A percentile compares a stretch with the other conserved stretches of the same genome.
Conservation (phyloP, 1,140 invertebrate species). For the Drosophila eugracilis region DNA sequence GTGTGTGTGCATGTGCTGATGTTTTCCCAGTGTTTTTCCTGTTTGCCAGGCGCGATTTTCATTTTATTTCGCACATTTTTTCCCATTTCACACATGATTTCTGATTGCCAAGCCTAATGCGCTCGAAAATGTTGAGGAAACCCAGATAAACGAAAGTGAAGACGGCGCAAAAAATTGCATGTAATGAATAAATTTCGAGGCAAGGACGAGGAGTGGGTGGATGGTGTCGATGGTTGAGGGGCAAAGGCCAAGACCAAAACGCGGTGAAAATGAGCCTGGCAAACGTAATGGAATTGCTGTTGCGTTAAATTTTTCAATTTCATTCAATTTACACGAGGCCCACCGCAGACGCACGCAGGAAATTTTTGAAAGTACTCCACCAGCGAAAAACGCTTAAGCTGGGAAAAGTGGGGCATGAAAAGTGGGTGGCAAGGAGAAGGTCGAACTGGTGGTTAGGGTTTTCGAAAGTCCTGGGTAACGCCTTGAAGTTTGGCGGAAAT, state of each 20-base stretch:
- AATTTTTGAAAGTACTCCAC: slow-evolving; percentile 65
- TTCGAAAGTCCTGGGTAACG: slow-evolving; percentile 18
- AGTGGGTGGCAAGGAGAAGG: neutral
- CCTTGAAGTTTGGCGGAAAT: slow-evolving; percentile 76
- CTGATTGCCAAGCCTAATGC: slow-evolving; percentile 82
- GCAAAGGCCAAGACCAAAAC: slow-evolving; percentile 50
- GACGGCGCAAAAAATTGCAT: slow-evolving; percentile 78
- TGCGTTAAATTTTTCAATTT: slow-evolving; percentile 83
- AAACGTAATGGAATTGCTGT: slow-evolving; percentile 82
- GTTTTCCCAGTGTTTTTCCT: slow-evolving; percentile 47
- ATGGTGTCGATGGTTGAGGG: neutral
- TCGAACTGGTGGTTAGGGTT: neutral
- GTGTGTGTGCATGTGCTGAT: slow-evolving; percentile 49
- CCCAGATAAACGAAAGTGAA: slow-evolving; percentile 81
- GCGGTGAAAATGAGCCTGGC: slow-evolving; percentile 76
- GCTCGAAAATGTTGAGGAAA: slow-evolving; percentile 57
- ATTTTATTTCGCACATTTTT: slow-evolving; percentile 73
- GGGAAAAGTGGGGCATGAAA: neutral
- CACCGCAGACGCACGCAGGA: slow-evolving; percentile 68
- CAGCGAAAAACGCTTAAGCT: slow-evolving; percentile 16
- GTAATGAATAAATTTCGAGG: slow-evolving; percentile 80
- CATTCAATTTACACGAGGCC: slow-evolving; percentile 78
- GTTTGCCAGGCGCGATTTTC: slow-evolving; percentile 71
- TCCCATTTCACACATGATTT: slow-evolving; percentile 82
- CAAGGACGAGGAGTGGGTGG: slow-evolving; percentile 9